Evolutionary conservation across 2,113 vertebrate species (phyloP), one percentile per base, ranked within the genome.

Genomic region (Oxygymnocypris stewartii): DNA sequence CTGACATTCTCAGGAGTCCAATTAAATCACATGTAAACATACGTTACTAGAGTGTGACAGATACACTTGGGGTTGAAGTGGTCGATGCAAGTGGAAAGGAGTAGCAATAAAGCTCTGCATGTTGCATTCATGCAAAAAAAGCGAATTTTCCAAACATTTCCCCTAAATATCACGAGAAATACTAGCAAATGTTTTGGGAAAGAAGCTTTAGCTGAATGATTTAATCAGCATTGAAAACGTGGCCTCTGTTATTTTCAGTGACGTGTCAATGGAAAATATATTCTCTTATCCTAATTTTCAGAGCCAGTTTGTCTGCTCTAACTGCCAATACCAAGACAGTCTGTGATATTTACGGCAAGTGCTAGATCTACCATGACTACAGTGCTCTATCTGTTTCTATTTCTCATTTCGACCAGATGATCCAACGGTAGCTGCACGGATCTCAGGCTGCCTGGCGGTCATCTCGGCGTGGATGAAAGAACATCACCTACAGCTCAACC

Each of bases 281-380:
- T 42, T 57, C 47, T 86, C 84, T 89, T 84, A 87, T 89, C 79
- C 80, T 80, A 84, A 89, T 86, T 84, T 84, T 76, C 83, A 87
- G 84, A 79, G 65, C 31, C 86, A 79, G 65, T 86, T 89, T 12
- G 59, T 87, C 88, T 85, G 42, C 83, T 31, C 28, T 31, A 31
- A 31, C 28, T 31, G 28, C 28, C 28, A 31, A 31, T 31, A 31
- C 28, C 28, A 31, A 31, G 28, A 31, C 28, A 31, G 28, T 31
- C 28, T 1, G 28, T 31, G 28, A 31, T 31, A 31, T 31, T 31
- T 31, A 31, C 28, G 28, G 28, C 28, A 31, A 31, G 28, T 31
- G 28, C 28, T 31, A 31, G 28, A 31, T 31, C 28, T 31, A 31
- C 28, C 28, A 31, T 31, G 28, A 31, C 28, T 31, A 31, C 28